These are phyloP conservation scores for Bacillus rossius DNA, from an alignment of 1,140 invertebrate species.

Conservation along the genomic window DNA sequence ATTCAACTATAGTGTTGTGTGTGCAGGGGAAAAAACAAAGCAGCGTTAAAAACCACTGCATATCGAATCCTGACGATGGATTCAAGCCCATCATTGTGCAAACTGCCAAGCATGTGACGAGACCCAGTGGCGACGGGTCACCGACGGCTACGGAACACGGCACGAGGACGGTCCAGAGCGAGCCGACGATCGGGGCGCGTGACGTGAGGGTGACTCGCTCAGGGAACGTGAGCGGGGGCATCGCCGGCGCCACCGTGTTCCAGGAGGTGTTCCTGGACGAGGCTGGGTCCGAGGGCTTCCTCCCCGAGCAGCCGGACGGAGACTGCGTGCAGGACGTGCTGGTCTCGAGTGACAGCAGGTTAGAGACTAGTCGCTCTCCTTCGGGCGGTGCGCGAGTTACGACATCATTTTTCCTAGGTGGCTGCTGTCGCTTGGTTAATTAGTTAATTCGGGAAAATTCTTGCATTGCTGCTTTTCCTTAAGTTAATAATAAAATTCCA, in stretches of 20 bases:
- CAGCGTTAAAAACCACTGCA: too few species aligned
- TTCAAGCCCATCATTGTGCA: too few species aligned
- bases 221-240: neutral
- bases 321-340: neutral
- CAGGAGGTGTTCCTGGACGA: conserved; percentile 1
- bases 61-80: too few species aligned
- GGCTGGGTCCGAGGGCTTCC: neutral
- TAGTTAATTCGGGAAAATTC: neutral
- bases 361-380: too few species aligned
- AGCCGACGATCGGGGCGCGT: neutral
- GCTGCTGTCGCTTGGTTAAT: neutral
- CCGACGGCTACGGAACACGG: neutral
- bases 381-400: too few species aligned
- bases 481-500: neutral
- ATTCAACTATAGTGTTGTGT: too few species aligned
- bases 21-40: too few species aligned
- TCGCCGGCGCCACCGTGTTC: neutral
- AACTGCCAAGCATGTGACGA: too few species aligned
- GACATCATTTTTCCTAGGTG: too few species aligned
- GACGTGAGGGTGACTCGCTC: neutral
- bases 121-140: too few species aligned
- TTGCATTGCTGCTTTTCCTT: neutral
- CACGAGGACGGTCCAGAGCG: neutral
- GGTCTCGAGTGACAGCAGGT: neutral
- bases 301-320: neutral